Conservation (phyloP, 2,113 vertebrate species). For the Anseranas semipalmata region DNA sequence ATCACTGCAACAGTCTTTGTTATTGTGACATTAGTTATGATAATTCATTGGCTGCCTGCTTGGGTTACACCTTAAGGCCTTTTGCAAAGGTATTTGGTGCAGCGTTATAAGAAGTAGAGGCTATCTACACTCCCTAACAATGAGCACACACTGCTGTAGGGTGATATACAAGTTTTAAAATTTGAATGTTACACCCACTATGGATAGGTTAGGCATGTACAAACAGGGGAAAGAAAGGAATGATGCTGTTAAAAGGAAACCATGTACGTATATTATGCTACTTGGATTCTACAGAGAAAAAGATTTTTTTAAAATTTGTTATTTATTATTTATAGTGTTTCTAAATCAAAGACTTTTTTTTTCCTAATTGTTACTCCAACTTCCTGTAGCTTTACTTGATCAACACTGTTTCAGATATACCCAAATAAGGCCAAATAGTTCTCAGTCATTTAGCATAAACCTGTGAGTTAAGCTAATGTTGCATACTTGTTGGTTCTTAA, state of each 20-base stretch:
- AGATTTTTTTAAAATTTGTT: neutral
- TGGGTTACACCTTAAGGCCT: neutral
- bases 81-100: neutral
- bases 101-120: neutral
- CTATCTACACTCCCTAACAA: neutral
- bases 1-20: slow-evolving; percentile 38
- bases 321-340: neutral
- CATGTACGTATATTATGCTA: neutral
- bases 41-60: slow-evolving; percentile 51
- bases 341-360: neutral
- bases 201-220: neutral
- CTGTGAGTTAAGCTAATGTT: neutral
- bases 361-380: neutral
- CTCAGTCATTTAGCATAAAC: neutral
- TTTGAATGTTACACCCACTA: neutral
- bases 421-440: neutral
- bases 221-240: neutral
- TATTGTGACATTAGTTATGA: slow-evolving; percentile 57
- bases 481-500: slow-evolving; percentile 23
- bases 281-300: neutral
- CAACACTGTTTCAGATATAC: neutral
- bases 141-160: neutral
- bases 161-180: slow-evolving; percentile 11
- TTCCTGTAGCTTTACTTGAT: neutral
- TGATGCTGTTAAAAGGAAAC: neutral